Evolutionary conservation across 1,140 invertebrate species (phyloP), one percentile per base, ranked within the genome.

Genomic region (Drosophila willistoni): DNA sequence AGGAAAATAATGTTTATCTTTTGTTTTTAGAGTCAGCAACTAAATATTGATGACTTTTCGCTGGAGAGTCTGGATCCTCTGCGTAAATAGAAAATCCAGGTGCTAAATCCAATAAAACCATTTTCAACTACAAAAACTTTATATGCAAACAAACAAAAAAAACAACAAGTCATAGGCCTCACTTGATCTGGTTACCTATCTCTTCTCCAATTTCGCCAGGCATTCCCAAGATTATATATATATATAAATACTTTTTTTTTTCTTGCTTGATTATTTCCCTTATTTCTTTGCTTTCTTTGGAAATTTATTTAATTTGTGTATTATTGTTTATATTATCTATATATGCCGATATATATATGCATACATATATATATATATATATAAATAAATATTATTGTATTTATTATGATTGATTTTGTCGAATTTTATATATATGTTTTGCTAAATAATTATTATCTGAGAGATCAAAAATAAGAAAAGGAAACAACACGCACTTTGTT

Each of bases 51-150:
- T 90, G 96, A 97, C 92, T 97, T 97, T 90, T 96, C 96, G n/a
- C 89, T 97, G 75, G 96, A 97, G 91, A 96, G 96, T 92, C 93
- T 97, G 79, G 96, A 97, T 93, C 96, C 96, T 47, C 92, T 97
- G 66, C 93, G 93, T 71, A 93, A 94, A 77, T 92, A 77, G 12
- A 39, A 39, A 71, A 66, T 14, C 14, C 59, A 47, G 80, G 85
- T 90, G 85, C 84, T 89, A 89, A 70, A n/a, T n/a, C 42, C 10
- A 34, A 13, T 3, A 17, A 57, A 59, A 14, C 44, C 19, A n/a
- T 51, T 22, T 51, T 51, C 17, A 36, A 59, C 29, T 34, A 85
- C 80, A 71, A 69, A 42, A 68, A 68, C 64, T 62, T 72, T 65
- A 68, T 72, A 59, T 59, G 59, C 29, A 22, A 47, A 47, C 33